Conservation (phyloP, 2,113 vertebrate species). For the Onychostruthus taczanowskii region DNA sequence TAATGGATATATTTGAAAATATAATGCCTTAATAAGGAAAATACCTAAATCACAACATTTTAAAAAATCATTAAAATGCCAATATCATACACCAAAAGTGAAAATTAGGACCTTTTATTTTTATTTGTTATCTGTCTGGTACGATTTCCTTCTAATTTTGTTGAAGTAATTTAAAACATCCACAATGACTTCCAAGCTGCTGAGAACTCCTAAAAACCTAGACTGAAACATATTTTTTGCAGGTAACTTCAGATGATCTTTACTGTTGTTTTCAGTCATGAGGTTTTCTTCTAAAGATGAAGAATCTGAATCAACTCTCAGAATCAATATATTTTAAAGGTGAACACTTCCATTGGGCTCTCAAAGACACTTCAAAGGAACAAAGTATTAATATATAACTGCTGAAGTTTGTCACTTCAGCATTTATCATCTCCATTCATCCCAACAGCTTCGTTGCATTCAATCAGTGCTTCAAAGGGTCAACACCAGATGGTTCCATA, state of each 20-base stretch:
- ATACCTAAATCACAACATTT: not conserved
- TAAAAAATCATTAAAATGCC: not conserved
- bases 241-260: not conserved
- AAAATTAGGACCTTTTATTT: not conserved
- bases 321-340: not conserved
- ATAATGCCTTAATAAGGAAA: not conserved
- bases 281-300: not conserved
- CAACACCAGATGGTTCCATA: not conserved
- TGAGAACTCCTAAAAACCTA: not conserved
- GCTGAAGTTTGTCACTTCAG: not conserved
- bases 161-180: not conserved
- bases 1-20: not conserved
- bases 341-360: not conserved
- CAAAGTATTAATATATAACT: not conserved
- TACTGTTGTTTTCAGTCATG: not conserved
- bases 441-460: not conserved
- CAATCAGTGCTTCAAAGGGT: not conserved
- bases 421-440: not conserved
- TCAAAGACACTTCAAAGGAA: not conserved
- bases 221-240: not conserved
- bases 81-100: not conserved
- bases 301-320: not conserved
- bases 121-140: not conserved
- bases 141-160: not conserved
- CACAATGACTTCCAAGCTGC: not conserved